phyloP scores from a whole-genome alignment of 2,888 invertebrate genomes.

The Lithophane ornitopus region DNA sequence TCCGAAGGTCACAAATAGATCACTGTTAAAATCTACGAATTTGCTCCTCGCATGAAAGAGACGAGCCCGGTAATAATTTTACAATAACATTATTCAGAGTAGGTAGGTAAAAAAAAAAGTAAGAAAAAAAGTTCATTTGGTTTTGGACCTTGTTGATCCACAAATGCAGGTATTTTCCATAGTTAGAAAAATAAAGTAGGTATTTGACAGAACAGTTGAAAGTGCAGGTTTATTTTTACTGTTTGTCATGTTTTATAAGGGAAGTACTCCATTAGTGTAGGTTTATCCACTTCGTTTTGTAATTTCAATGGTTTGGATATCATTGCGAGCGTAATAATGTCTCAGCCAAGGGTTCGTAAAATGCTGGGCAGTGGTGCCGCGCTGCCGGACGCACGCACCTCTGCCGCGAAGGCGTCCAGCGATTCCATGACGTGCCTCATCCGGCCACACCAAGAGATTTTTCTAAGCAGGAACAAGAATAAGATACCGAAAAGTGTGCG shows the following conservation, averaged over 20 bases:
- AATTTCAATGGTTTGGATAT: constrained; percentile 59
- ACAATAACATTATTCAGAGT: constrained; percentile 1
- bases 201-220: constrained; percentile 74
- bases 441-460: constrained; percentile 60
- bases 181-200: constrained; percentile 23
- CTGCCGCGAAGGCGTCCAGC: constrained; percentile 64
- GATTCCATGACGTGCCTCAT: constrained; percentile 57
- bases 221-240: constrained; percentile 70
- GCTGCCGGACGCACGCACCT: constrained; percentile 41
- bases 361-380: constrained; percentile 54
- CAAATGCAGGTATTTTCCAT: neutral
- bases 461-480: constrained; percentile 74
- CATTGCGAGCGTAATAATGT: constrained; percentile 68
- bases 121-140: neutral
- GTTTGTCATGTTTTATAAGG: constrained; percentile 72
- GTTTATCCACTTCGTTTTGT: constrained; percentile 46
- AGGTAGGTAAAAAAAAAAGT: neutral
- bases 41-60: neutral
- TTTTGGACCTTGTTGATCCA: constrained; percentile 1
- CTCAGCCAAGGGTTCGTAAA: constrained; percentile 71
- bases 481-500: constrained; percentile 82
- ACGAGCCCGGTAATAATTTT: neutral
- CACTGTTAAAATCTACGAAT: neutral
- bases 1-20: neutral
- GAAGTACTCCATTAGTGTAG: constrained; percentile 59